Base-by-base conservation (phyloP, 2,888 invertebrate species). In the Glaucopsyche alexis region DNA sequence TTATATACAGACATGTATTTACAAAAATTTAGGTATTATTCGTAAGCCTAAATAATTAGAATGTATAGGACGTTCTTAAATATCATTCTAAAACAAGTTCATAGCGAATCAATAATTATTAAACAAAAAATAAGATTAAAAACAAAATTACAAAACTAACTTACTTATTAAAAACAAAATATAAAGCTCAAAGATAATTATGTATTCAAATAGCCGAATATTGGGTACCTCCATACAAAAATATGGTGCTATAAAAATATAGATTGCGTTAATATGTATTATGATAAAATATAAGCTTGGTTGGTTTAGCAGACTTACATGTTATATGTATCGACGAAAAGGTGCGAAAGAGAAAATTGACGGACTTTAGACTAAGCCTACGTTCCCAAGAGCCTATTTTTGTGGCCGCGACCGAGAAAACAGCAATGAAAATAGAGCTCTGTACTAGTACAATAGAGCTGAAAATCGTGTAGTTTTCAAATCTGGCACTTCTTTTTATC, bases 91-190 rank as follows among this genome's bases (percentile, higher is more conserved):
- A 66, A 42, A 55, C 9, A 52, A 16, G 8, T 11, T 3, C 9
- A 16, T 19, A 55, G 55, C 55, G 9, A 19, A 55, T 40, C 19
- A 29, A 60, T 42, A 7, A 7, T 7, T 42, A 42, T 65, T 40
- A 42, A 42, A 66, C 66, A 66, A 66, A 65, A 65, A 65, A 65
- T 66, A 66, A 66, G 16, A 66, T 66, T 66, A 66, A 66, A 66
- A 66, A 66, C 66, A 66, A 66, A 40, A 66, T 40, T 40, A 40
- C 7, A 38, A 40, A 29, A 42, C 42, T 42, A 29, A 29, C 11
- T 38, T 13, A 64, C 13, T 29, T 14, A 65, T 38, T 29, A 2
- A 65, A 65, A 65, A 65, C n/a, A 52, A 16, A 49, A 52, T 29
- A 29, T 29, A 52, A 19, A 19, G 19, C 19, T 55, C 19, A 55